Base-by-base conservation (phyloP, 2,888 invertebrate genomes). In the Cosmia pyralina region DNA sequence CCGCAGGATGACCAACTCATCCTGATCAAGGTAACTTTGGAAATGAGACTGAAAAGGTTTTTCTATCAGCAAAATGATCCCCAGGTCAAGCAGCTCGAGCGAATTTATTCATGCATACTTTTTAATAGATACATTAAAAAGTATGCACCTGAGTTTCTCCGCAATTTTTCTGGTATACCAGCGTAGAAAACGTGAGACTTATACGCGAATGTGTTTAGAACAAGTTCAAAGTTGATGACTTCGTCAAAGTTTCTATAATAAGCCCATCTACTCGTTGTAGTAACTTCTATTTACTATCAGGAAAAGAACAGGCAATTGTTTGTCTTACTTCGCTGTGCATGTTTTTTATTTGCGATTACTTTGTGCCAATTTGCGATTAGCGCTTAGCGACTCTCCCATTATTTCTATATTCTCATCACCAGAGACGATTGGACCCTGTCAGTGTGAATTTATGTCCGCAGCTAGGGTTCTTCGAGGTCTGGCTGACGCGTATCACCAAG, bases 1-100 rank as follows among this genome's bases (percentile, higher is more conserved):
- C 97, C 98, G 70, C 99, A 99, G 94, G 99, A 99, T 92, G 99
- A 99, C 95, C 99, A 99, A 95, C 97, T 99, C 87, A 99, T 99
- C 87, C 97, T 99, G 85, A 99, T 99, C 90, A 99, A 99, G 96
- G 97, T 95, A 88, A 81, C 63, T 13, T 55, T 28, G 15, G 10
- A 53, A 46, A 17, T 34, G 4, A 34, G 15, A 41, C 11, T 4
- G 22, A 22, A 52, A 52, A 22, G 4, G 22, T 17, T 55, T 71
- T 28, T 17, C 15, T 28, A 15, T 6, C 5, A 7, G 2, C 4
- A 34, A 75, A 55, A 4, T 28, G 6, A 28, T 48, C 17, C 52
- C 28, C 15, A 19, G 5, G 38, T 19, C 28, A 44, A 44, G 19
- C 28, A 52, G 28, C 28, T 52, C 15, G 8, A 0, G 77, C 69